These are phyloP conservation scores for Orthosia cruda DNA, from an alignment of 2,888 invertebrate species.

Conservation along the genomic window DNA sequence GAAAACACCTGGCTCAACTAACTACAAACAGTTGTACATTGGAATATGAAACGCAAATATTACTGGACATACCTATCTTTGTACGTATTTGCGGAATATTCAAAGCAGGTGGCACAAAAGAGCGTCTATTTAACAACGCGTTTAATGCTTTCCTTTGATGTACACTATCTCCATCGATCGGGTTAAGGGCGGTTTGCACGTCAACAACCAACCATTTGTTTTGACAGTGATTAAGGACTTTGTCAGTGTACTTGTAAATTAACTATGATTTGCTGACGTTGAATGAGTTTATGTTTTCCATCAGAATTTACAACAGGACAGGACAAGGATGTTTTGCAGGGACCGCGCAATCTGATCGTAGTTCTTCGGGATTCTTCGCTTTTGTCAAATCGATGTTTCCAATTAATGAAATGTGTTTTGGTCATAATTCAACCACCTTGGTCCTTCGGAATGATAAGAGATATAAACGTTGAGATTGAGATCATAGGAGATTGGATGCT, in stretches of 20 bases:
- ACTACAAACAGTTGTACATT: conserved; percentile 12
- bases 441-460: too few species aligned
- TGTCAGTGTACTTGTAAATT: conserved; percentile 43
- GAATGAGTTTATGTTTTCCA: conserved; percentile 18
- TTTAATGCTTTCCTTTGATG: conserved; percentile 76
- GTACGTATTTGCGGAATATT: conserved; percentile 10
- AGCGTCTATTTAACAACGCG: conserved; percentile 68
- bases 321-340: too few species aligned
- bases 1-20: conserved; percentile 17
- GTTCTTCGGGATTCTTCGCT: neutral
- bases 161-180: conserved; percentile 58
- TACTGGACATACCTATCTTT: conserved; percentile 1
- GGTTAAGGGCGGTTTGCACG: conserved; percentile 46
- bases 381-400: too few species aligned
- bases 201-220: conserved; percentile 40
- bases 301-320: neutral
- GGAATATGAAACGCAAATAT: conserved; percentile 49
- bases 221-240: conserved; percentile 51
- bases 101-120: conserved; percentile 66
- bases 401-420: too few species aligned
- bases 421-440: too few species aligned
- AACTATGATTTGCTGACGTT: conserved; percentile 34
- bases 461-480: too few species aligned
- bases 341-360: neutral
- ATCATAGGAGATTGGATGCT: too few species aligned